phyloP scores from a whole-genome alignment of 2,797 vertebrate genomes.

The Megaceryle alcyon region DNA sequence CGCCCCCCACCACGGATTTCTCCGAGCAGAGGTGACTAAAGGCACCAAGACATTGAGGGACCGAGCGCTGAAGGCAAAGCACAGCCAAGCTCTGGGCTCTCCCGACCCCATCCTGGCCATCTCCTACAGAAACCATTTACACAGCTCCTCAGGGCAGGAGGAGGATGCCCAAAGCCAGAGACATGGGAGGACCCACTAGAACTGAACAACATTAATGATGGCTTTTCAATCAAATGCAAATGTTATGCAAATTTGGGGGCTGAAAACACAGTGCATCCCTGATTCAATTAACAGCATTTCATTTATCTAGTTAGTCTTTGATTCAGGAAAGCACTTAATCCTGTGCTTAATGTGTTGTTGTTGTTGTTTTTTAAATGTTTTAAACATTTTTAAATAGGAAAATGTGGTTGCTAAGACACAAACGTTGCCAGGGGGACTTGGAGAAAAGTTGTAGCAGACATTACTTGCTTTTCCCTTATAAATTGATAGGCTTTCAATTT shows the following conservation, averaged over 20 bases:
- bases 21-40: not conserved
- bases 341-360: conserved; percentile 24
- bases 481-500: not conserved
- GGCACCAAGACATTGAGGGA: not conserved
- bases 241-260: conserved; percentile 46
- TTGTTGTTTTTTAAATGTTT: conserved; percentile 16
- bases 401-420: conserved; percentile 54
- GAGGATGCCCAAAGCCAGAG: not conserved
- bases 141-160: not conserved
- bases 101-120: not conserved
- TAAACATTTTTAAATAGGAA: conserved; percentile 47
- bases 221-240: conserved; percentile 50
- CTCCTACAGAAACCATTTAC: not conserved
- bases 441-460: conserved; percentile 21
- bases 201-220: not conserved
- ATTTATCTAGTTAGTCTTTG: conserved; percentile 63
- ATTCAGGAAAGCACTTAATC: conserved; percentile 52
- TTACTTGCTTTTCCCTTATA: not conserved
- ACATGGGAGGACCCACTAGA: not conserved
- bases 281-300: conserved; percentile 65
- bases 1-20: accelerated
- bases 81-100: not conserved
- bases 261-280: conserved; percentile 54
- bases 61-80: accelerated
- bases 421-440: not conserved